Evolutionary conservation across 2,113 vertebrate species (phyloP).

Genomic region (Hippocampus zosterae): DNA sequence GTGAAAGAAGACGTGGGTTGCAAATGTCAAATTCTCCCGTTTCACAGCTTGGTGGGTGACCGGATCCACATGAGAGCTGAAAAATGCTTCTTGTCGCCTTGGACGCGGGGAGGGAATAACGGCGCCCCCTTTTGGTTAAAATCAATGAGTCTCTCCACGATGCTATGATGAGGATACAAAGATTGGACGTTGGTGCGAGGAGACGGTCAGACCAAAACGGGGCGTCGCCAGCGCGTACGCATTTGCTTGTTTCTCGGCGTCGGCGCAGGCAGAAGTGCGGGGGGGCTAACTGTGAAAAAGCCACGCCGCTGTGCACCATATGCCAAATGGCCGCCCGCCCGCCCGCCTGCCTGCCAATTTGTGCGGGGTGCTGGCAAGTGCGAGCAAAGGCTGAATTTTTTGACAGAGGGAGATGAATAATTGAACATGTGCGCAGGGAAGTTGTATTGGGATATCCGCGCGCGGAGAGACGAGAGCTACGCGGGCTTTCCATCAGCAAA

Average conservation of each 20-base stretch:
- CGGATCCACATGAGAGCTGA: background rate
- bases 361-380: slow-evolving; percentile 64
- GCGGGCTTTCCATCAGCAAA: slow-evolving; percentile 39
- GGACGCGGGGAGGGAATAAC: slow-evolving; percentile 33
- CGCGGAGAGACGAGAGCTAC: slow-evolving; percentile 39
- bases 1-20: background rate
- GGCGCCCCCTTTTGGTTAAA: background rate
- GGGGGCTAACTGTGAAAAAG: slow-evolving; percentile 58
- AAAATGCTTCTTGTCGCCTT: background rate
- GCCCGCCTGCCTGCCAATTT: slow-evolving; percentile 68
- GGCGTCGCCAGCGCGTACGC: slow-evolving; percentile 10
- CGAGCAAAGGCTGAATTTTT: slow-evolving; percentile 63
- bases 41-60: background rate
- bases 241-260: slow-evolving; percentile 26
- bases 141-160: too few species aligned
- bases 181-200: background rate
- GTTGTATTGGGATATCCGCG: slow-evolving; percentile 55
- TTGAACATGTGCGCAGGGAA: slow-evolving; percentile 60
- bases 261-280: slow-evolving; percentile 42
- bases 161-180: background rate
- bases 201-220: background rate
- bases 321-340: slow-evolving; percentile 62
- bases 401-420: slow-evolving; percentile 74
- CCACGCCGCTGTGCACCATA: slow-evolving; percentile 58
- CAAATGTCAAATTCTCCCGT: background rate